Evolutionary conservation across 2,113 vertebrate species (phyloP), one percentile per base, ranked within the genome.

Genomic region (Phrynosoma platyrhinos): DNA sequence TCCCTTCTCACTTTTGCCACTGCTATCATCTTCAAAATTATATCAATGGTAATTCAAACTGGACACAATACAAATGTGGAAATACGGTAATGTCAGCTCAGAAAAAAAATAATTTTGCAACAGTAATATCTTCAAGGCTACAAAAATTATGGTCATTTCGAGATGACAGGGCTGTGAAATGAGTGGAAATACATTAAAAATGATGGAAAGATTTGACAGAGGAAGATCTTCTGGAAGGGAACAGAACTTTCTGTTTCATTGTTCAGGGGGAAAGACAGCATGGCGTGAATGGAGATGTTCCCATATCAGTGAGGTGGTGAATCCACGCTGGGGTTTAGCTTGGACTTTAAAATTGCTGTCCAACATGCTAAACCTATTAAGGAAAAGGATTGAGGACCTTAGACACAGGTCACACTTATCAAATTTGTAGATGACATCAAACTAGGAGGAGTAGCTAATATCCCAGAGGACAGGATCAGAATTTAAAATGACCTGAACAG

Each of bases 41-140:
- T 88, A 94, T 95, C 93, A 94, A 94, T 93, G 91, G 87, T 94
- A 95, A 95, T 93, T 87, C 53, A 88, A 84, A 68, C 79, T 82
- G 71, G 86, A 88, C 87, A 93, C 1, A 0, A 92, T 91, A 83
- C 93, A 93, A 94, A 93, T 76, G 71, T 55, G 78, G 91, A 93
- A 85, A 92, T 74, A 92, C 86, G 84, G 91, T 82, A 91, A 92
- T 14, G 87, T 83, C 72, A 83, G 89, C 88, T 89, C 84, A 90
- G 42, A 85, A 47, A 85, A 90, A 85, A 90, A 90, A 93, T 90
- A 94, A 89, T 94, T 94, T 94, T 90, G 82, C 71, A 84, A 92
- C 75, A 85, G 71, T 58, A 85, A 9, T 88, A 78, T 77, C 90
- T 93, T 90, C 81, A 87, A 78, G 88, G 82, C 32, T 89, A 27